Evolutionary conservation across 2,888 invertebrate species (phyloP), one percentile per base, ranked within the genome.

Genomic region (Hemistola chrysoprasaria): DNA sequence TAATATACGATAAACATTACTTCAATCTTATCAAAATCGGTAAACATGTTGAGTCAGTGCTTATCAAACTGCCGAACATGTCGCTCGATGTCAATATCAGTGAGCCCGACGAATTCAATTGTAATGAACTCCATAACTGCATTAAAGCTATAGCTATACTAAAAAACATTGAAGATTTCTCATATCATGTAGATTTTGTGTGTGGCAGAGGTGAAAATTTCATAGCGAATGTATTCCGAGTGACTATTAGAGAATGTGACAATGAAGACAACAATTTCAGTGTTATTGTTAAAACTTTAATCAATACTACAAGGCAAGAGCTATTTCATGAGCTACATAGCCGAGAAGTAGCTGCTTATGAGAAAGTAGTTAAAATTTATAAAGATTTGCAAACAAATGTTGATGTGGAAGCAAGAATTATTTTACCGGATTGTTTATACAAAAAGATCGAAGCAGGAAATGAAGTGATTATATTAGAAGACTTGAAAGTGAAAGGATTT

Each of bases 21-120:
- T 38, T 32, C 25, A 32, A 32, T 23, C 5, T 37, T 39, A 42
- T 45, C 35, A 8, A 22, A 32, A 34, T 37, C 38, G 33, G 32
- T 25, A 21, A 11, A 40, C 20, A 27, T 11, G 46, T n/a, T 16
- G 22, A 3, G 22, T 2, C 37, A 29, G 32, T 31, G 28, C 29
- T 22, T 6, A 28, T 26, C 29, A 8, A 34, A 34, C 33, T 33
- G 8, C 25, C 11, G 3, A 73, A 56, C 57, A 86, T 87, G 86
- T 87, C 86, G 61, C 59, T 87, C 47, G 83, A 87, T 52, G 85
- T 87, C n/a, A 81, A 86, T 53, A 62, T 82, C 31, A 82, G 82
- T 67, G 85, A 87, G 62, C 80, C 83, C 1, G 85, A 84, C 22
- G 85, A 85, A 38, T 85, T 86, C 44, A 81, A 84, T 11, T 72